phyloP scores from a whole-genome alignment of 2,113 vertebrate genomes.

The Phalacrocorax aristotelis region DNA sequence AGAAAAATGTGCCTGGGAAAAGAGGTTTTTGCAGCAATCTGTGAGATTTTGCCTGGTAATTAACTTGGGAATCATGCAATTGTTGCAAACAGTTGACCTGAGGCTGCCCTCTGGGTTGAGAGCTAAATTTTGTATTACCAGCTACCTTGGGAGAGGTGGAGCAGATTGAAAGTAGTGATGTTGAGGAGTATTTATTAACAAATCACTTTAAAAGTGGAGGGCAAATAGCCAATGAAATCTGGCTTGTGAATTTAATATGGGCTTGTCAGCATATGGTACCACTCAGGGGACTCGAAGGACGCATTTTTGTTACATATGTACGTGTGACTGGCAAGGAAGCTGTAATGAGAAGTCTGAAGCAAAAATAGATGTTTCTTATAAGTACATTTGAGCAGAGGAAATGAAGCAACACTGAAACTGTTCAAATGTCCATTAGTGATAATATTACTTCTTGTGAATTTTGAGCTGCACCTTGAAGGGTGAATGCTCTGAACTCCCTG shows the following conservation, averaged over 20 bases:
- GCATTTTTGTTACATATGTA: not conserved
- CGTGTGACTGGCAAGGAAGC: not conserved
- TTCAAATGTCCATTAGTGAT: not conserved
- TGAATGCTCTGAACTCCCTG: not conserved
- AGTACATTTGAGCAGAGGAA: not conserved
- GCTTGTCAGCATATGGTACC: conserved; percentile 46
- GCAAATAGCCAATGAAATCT: conserved; percentile 48
- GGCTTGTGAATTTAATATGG: conserved; percentile 16
- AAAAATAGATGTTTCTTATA: conserved; percentile 36
- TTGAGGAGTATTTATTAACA: conserved; percentile 26
- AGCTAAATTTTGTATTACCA: not conserved
- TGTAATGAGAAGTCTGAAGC: not conserved
- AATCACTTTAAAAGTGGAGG: not conserved
- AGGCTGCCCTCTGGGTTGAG: not conserved
- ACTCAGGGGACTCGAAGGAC: not conserved
- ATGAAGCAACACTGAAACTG: not conserved
- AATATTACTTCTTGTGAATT: not conserved
- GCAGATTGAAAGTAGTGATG: not conserved
- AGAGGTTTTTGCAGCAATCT: not conserved
- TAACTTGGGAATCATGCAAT: not conserved
- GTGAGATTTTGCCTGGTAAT: not conserved
- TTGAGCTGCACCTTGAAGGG: not conserved
- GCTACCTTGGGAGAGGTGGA: not conserved
- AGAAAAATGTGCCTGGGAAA: not conserved
- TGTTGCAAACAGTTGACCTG: not conserved